Evolutionary conservation across 1,140 invertebrate species (phyloP), one percentile per base, ranked within the genome.

Genomic region (Rhagoletis zephyria): DNA sequence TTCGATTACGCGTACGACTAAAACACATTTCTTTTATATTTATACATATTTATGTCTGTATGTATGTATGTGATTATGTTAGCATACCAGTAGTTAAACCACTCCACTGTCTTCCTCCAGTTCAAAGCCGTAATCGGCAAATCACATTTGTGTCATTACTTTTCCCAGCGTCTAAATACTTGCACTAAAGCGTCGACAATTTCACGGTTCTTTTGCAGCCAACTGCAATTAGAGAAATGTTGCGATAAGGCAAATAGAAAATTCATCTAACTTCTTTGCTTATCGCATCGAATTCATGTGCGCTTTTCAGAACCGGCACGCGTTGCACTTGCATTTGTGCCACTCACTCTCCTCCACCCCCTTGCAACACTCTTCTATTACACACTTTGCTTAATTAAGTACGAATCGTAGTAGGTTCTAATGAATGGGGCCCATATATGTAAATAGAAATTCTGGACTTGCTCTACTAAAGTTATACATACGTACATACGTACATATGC

Each of bases 401-500:
- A 19, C 74, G 48, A 10, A 81, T 67, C 88, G 45, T 59, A 30
- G 45, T 59, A 30, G 74, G 45, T 16, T 1, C 74, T 59, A n/a
- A 81, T 59, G 74, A 81, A 81, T 81, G 19, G 45, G 74, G 16
- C 30, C 30, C 30, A 30, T 30, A 30, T 30, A 30, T 30, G 30
- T 30, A 30, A 30, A 30, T 30, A 30, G 30, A 30, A 30, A 30
- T 19, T 19, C 10, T 19, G 74, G 2, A 56, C 16, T 81, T 74
- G 42, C 12, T 30, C 12, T 42, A 16, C 42, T 16, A 74, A 30
- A 30, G 30, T 30, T 30, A 30, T 30, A 30, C 30, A 30, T 30
- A 30, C 30, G 30, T 30, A 30, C 30, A 30, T 30, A 30, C 30
- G 1, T 89, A 89, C 90, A 88, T 30, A 14, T 12, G 40, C 67